Evolutionary conservation across 35 echinoderm and acorn worm genomes (phyloP).

Genomic region (Chiridota heheva): DNA sequence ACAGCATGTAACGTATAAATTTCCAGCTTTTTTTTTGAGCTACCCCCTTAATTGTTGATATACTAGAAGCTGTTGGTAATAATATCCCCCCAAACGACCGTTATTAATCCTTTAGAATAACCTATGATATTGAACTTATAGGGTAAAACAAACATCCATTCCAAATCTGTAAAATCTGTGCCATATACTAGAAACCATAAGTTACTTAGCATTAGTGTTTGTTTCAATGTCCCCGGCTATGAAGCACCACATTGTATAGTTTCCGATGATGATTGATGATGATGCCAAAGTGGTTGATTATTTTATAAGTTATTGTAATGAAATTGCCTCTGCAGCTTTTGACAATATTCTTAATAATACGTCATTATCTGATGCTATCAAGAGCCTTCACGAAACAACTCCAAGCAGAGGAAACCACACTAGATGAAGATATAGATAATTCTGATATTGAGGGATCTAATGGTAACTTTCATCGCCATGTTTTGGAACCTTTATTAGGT

Average conservation of each 20-base stretch:
- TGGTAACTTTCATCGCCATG: no score
- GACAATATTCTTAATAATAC: not conserved
- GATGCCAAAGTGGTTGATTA: conserved; percentile 25
- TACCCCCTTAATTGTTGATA: conserved; percentile 39
- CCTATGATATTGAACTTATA: conserved; percentile 47
- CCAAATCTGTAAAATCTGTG: not conserved
- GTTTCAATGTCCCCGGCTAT: conserved; percentile 49
- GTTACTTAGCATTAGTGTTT: conserved; percentile 22
- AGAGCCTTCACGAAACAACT: not conserved
- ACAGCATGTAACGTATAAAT: conserved; percentile 26
- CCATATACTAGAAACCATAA: conserved; percentile 5
- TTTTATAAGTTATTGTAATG: conserved; percentile 32
- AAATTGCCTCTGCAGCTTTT: conserved; percentile 42
- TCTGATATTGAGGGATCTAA: not conserved
- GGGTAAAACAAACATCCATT: not conserved
- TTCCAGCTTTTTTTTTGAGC: conserved; percentile 25
- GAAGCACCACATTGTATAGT: conserved; percentile 48
- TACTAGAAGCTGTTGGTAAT: conserved; percentile 10
- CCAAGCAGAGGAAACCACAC: not conserved
- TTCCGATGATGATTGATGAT: conserved; percentile 26
- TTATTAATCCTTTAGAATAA: conserved; percentile 35
- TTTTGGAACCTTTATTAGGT: conserved; percentile 1
- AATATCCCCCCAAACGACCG: not conserved
- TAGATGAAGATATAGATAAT: not conserved
- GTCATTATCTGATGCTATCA: not conserved